Conservation (phyloP, 2,113 vertebrate genomes). For the Aramus guarauna region DNA sequence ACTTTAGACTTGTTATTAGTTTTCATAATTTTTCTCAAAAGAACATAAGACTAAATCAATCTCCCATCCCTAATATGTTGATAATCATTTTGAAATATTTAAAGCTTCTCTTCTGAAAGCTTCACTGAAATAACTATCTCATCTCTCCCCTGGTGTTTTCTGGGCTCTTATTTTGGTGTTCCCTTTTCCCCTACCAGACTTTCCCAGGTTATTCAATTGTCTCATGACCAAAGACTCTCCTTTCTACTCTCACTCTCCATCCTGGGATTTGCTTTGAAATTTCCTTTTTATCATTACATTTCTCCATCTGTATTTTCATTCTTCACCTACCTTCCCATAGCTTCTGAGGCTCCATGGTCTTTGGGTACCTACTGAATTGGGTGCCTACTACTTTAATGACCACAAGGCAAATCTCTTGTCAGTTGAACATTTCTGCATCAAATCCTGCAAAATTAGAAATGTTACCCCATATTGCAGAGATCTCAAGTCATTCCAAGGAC, state of each 20-base stretch:
- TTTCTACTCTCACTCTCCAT: neutral
- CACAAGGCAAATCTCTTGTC: neutral
- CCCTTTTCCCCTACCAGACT: neutral
- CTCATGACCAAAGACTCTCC: neutral
- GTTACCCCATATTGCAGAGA: neutral
- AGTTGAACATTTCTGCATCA: neutral
- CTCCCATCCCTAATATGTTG: slow-evolving; percentile 52
- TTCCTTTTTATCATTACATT: neutral
- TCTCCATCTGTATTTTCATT: neutral
- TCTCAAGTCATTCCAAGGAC: neutral
- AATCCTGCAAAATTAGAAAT: neutral
- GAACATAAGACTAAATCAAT: slow-evolving; percentile 63
- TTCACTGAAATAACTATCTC: neutral
- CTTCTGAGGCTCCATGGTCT: neutral
- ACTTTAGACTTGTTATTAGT: slow-evolving; percentile 61
- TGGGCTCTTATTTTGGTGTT: neutral
- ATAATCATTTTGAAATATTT: slow-evolving; percentile 62
- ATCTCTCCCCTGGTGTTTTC: neutral
- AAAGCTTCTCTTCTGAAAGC: slow-evolving; percentile 23
- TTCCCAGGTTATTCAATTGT: neutral
- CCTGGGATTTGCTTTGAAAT: neutral
- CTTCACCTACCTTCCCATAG: neutral
- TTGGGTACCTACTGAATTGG: neutral
- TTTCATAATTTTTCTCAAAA: slow-evolving; percentile 68
- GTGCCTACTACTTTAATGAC: neutral